Evolutionary conservation across 2,888 invertebrate species (phyloP).

Genomic region (Polydesmus complanatus): DNA sequence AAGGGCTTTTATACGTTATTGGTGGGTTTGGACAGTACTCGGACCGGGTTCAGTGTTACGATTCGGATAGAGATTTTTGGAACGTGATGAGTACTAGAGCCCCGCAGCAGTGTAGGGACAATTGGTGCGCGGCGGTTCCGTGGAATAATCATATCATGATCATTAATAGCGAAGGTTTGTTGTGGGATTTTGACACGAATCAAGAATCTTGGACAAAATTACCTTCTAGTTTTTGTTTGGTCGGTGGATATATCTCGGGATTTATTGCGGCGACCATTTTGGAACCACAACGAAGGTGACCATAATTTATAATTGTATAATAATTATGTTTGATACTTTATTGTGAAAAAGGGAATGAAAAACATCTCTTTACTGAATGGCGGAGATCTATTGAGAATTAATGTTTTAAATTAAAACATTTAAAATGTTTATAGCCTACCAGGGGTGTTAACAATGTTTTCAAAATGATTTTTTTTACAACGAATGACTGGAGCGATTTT

Average conservation of each 20-base stretch:
- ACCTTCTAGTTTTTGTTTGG: conserved; percentile 8
- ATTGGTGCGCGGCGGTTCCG: conserved; percentile 13
- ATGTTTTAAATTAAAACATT: too few species aligned
- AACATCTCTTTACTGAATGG: too few species aligned
- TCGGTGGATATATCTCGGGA: conserved; percentile 14
- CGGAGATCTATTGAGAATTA: too few species aligned
- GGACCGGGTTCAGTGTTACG: conserved; percentile 12
- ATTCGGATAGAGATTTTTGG: conserved; percentile 3
- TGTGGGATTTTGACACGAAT: conserved; percentile 13
- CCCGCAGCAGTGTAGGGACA: conserved; percentile 11
- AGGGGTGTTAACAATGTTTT: too few species aligned
- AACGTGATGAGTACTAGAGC: conserved; percentile 10
- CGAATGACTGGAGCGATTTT: too few species aligned
- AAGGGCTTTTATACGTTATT: conserved; percentile 8
- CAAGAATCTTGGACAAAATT: conserved; percentile 12
- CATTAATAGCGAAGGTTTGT: conserved; percentile 11
- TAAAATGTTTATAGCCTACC: too few species aligned
- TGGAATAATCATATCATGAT: conserved; percentile 11
- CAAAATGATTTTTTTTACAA: too few species aligned
- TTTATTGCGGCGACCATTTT: conserved; percentile 12
- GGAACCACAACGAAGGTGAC: neutral
- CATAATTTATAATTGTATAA: too few species aligned
- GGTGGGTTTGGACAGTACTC: conserved; percentile 14
- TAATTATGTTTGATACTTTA: too few species aligned
- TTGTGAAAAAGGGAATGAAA: too few species aligned